Base-by-base conservation (phyloP, 2,113 vertebrate genomes). In the Forbesichthys papilliferus region DNA sequence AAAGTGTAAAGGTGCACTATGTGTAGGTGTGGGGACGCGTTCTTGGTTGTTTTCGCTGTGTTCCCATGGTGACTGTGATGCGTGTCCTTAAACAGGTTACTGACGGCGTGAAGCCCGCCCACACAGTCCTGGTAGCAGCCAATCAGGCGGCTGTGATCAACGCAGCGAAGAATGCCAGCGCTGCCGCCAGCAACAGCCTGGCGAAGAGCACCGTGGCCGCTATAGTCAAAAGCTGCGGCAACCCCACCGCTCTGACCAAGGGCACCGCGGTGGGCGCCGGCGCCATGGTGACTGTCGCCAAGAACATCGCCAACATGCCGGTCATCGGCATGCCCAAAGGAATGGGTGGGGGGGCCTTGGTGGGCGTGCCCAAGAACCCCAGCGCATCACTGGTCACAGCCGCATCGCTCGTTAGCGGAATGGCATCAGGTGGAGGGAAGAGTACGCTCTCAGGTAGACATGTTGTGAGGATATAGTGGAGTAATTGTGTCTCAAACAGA, bases 381-480 rank as follows among this genome's bases (percentile, higher is more conserved):
- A 71, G 86, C 68, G 72, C 90, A 0, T 87, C 93, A n/a, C 61
- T 92, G 75, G 91, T 90, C 60, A 83, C 78, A 12, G 87, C 95
- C 61, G 86, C 94, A 0, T 95, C 96, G 48, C 83, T 96, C 83
- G 92, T 94, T 73, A 91, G 94, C 0, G 94, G 94, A 10, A 51
- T 77, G 66, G 71, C 82, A 53, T 61, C 84, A 0, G 84, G 74
- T 33, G 84, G 81, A 71, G 86, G 84, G 69, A 98, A 96, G 85
- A 91, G 94, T 13, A 72, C 95, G 3, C 90, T 97, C 18, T 95
- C 96, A 90, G 97, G 96, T 99, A 88, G 71, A 76, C 11, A 70
- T 3, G 27, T 27, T 27, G 27, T 27, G 27, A 27, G 2, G 27
- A 27, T 27, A 27, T 27, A 27, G 27, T 3, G 27, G 27, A 27